Evolutionary conservation across 2,113 vertebrate species (phyloP), one percentile per base, ranked within the genome.

Genomic region (Odontophorus gujanensis): DNA sequence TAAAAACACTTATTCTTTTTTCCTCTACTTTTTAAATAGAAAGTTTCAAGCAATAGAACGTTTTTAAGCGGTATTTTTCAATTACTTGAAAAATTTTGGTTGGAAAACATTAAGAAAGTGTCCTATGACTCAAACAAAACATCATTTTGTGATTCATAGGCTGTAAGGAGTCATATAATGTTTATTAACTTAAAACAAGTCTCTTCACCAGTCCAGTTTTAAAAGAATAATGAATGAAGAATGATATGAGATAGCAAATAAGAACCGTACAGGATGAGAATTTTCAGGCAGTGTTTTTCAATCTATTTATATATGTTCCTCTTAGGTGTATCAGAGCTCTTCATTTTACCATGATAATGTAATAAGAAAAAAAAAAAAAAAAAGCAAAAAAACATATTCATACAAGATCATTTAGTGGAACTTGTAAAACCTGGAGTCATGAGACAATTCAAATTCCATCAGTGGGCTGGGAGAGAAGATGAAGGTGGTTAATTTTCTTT

Each of bases 401-500:
- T 34, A 30, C 55, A 55, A 81, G 92, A 80, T 91, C 47, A 73
- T 85, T 90, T 81, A 84, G 42, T 85, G 58, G 92, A 93, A 93
- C 83, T 87, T 94, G 78, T 89, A 96, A 94, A 97, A 93, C 61
- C 74, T 87, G 69, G 69, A 90, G 85, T 77, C n/a, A 59, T 8
- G 24, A 69, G 43, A 78, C 81, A 93, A 81, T 95, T 97, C 38
- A 74, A 77, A 82, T 90, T 89, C 72, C 72, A 36, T 62, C 43
- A 82, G 24, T 92, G 59, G 78, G 90, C 73, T 50, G 55, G 53
- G n/a, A 92, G 55, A 95, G 94, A 94, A 93, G 89, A 89, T 58
- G n/a, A 42, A 90, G 80, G 81, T 81, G 36, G n/a, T 71, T 94
- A 90, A 92, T 96, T 97, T 94, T 90, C 81, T 91, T 82, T 89